phyloP scores from a whole-genome alignment of 2,888 invertebrate genomes.

The Lepidonotus clava region DNA sequence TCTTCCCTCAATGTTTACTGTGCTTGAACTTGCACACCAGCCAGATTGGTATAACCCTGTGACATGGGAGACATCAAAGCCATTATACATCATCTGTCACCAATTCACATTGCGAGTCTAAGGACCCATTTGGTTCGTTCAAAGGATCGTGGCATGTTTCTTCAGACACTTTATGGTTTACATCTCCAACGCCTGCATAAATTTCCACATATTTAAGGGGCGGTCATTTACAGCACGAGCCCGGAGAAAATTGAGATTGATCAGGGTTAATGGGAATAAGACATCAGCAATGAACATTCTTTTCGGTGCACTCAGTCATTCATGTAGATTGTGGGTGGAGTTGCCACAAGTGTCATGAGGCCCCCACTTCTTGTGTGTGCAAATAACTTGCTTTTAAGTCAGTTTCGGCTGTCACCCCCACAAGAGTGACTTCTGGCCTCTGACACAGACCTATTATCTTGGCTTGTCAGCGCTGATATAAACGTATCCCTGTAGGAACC shows the following conservation, averaged over 20 bases:
- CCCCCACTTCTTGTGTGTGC: background rate
- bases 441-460: background rate
- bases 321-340: background rate
- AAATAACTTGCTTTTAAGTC: background rate
- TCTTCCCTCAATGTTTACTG: background rate
- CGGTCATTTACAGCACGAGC: background rate
- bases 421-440: conserved; percentile 1
- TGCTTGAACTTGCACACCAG: background rate
- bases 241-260: background rate
- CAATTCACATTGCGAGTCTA: too few relatives aligned
- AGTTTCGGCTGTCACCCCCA: background rate
- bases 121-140: too few relatives aligned
- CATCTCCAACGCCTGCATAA: background rate
- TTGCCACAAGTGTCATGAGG: background rate
- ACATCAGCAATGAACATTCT: conserved; percentile 8
- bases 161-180: background rate
- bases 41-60: background rate
- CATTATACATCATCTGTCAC: background rate
- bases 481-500: conserved; percentile 23
- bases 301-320: background rate
- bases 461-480: conserved; percentile 25
- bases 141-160: background rate
- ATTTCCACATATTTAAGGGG: background rate
- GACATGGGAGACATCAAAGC: background rate
- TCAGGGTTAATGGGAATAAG: conserved; percentile 2